Evolutionary conservation across 2,888 invertebrate species (phyloP).

Genomic region (Synergus gifuensis): DNA sequence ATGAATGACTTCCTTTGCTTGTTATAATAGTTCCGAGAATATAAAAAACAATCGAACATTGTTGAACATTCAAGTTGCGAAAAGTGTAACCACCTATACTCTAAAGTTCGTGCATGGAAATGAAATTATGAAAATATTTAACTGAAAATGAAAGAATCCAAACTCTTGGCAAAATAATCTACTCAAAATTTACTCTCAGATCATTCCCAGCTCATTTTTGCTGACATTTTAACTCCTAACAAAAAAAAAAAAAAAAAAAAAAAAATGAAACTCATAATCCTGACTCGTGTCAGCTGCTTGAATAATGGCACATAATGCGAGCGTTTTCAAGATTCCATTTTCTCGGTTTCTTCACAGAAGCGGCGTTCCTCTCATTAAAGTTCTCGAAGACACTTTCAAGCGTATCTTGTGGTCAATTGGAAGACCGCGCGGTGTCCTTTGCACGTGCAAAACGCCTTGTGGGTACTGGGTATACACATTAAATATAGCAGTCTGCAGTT

Average conservation of each 20-base stretch:
- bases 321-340: slow-evolving; percentile 6
- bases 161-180: no score
- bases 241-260: background rate
- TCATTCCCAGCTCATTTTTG: background rate
- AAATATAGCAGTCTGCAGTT: background rate
- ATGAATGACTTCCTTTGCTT: no score
- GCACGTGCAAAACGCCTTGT: background rate
- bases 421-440: slow-evolving; percentile 7
- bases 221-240: background rate
- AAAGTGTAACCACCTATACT: no score
- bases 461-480: background rate
- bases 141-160: no score
- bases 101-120: no score
- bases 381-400: slow-evolving; percentile 12
- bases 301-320: background rate
- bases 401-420: background rate
- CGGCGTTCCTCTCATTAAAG: slow-evolving; percentile 12
- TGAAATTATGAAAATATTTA: no score
- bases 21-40: no score
- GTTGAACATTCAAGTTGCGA: no score
- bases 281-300: background rate
- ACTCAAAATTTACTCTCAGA: no score
- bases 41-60: no score
- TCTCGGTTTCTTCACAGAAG: slow-evolving; percentile 9
- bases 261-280: background rate